phyloP scores from a whole-genome alignment of 1,140 invertebrate genomes.

The Drosophila erecta region DNA sequence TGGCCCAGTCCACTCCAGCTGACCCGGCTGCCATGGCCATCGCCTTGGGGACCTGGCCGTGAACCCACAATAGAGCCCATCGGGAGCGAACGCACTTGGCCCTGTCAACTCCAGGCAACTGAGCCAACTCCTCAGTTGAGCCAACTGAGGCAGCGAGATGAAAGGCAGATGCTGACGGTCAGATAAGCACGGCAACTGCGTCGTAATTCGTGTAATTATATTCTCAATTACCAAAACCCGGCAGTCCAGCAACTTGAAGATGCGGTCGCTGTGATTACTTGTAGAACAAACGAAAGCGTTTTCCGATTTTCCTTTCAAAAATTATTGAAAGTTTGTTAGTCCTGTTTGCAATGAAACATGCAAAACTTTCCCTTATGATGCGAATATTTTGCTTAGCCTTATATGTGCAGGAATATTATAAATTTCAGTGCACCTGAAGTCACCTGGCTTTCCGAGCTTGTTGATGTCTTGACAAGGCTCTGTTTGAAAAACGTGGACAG shows the following conservation, averaged over 20 bases:
- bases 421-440: no score
- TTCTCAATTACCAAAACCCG: slow-evolving; percentile 74
- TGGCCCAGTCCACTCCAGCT: slow-evolving; percentile 3
- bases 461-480: slow-evolving; percentile 15
- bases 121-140: slow-evolving; percentile 32
- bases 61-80: slow-evolving; percentile 40
- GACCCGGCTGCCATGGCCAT: slow-evolving; percentile 26
- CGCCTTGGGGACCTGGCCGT: slow-evolving; percentile 10
- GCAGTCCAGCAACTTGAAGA: slow-evolving; percentile 33
- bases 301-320: slow-evolving; percentile 43
- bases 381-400: no score
- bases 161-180: slow-evolving; percentile 68
- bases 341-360: no score
- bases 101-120: slow-evolving; percentile 59
- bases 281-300: slow-evolving; percentile 50
- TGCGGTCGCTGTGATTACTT: slow-evolving; percentile 52
- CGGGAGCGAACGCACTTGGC: slow-evolving; percentile 56
- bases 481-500: not conserved
- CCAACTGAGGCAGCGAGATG: slow-evolving; percentile 43
- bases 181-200: slow-evolving; percentile 63
- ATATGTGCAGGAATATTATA: no score
- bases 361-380: not conserved
- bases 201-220: slow-evolving; percentile 82
- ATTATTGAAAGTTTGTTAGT: not conserved
- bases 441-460: not conserved